Conservation (phyloP, 2,113 vertebrate species). For the Sialia sialis region DNA sequence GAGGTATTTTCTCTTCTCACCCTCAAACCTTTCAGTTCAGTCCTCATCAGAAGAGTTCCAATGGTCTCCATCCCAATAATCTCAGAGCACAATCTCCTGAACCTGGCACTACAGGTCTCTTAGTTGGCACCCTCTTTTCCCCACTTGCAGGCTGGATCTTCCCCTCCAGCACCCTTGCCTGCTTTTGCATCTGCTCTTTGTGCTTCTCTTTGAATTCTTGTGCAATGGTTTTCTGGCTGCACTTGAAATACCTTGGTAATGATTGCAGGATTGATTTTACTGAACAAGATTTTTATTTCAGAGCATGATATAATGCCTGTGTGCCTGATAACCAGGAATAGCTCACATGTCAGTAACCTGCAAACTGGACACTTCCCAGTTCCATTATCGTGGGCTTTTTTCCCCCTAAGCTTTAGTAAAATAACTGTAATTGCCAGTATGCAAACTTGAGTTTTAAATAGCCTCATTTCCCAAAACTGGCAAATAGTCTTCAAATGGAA, state of each 20-base stretch:
- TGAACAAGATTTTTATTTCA: not conserved
- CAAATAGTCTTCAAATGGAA: not conserved
- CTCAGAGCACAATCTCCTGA: not conserved
- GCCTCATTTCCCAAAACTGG: slow-evolving; percentile 40
- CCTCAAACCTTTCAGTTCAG: not conserved
- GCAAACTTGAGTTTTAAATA: not conserved
- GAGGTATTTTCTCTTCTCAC: not conserved
- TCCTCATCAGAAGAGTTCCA: not conserved
- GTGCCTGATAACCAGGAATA: not conserved
- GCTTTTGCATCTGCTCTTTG: not conserved
- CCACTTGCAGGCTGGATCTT: not conserved
- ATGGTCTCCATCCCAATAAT: not conserved
- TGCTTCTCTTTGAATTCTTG: not conserved
- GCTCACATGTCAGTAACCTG: not conserved
- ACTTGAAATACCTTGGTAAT: not conserved
- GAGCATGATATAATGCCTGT: not conserved
- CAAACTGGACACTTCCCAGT: not conserved
- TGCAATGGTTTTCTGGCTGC: not conserved
- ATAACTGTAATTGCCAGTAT: not conserved
- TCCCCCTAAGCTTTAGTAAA: not conserved
- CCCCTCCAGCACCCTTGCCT: not conserved
- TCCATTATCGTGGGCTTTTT: not conserved
- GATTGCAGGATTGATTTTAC: not conserved
- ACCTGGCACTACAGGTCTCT: not conserved
- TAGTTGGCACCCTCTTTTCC: not conserved